phyloP scores from a whole-genome alignment of 1,140 invertebrate species.

The Calephelis nemesis region DNA sequence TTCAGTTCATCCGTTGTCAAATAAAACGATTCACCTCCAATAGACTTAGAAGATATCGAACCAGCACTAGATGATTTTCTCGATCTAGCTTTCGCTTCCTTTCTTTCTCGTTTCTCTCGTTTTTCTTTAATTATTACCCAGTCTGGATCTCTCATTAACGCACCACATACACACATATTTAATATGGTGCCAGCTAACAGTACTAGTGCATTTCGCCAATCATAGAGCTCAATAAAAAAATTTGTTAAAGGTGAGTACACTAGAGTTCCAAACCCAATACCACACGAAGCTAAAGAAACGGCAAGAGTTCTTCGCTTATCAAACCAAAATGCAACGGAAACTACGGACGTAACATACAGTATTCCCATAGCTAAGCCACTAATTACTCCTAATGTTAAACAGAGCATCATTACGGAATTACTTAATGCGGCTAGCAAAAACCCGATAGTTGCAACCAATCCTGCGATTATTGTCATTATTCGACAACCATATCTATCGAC shows the following conservation, averaged over 20 bases:
- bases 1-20: conserved; percentile 58
- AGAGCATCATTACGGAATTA: conserved; percentile 86
- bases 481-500: conserved; percentile 93
- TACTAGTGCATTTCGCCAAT: conserved; percentile 90
- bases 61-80: conserved; percentile 55
- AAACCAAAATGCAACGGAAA: conserved; percentile 97
- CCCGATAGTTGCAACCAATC: conserved; percentile 86
- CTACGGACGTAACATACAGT: conserved; percentile 92
- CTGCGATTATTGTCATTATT: conserved; percentile 89
- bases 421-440: conserved; percentile 87
- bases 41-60: conserved; percentile 55
- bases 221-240: conserved; percentile 84
- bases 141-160: conserved; percentile 91
- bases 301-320: conserved; percentile 94
- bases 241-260: conserved; percentile 89
- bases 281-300: conserved; percentile 79
- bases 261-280: conserved; percentile 81
- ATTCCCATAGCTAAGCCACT: conserved; percentile 91
- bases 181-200: conserved; percentile 90
- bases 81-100: conserved; percentile 45
- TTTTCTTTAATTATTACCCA: conserved; percentile 80
- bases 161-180: conserved; percentile 93
- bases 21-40: conserved; percentile 59
- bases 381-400: conserved; percentile 91
- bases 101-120: conserved; percentile 50